These are phyloP conservation scores for Drosophila equinoxialis DNA, from an alignment of 1,140 invertebrate species.

Conservation along the genomic window DNA sequence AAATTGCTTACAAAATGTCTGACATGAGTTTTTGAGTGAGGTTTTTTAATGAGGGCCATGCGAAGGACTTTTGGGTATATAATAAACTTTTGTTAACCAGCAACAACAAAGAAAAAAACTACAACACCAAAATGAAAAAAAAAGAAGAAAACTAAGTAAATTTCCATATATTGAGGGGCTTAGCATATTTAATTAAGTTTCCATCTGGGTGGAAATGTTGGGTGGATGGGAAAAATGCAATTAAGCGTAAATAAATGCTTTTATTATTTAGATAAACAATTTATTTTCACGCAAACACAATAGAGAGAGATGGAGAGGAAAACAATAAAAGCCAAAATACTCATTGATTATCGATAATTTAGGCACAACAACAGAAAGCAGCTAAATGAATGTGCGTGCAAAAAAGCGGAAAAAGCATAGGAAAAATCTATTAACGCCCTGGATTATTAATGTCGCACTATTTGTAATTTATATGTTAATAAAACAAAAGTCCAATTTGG, in stretches of 20 bases:
- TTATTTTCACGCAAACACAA: constrained; percentile 34
- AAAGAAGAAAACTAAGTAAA: not conserved
- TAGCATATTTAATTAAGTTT: constrained; percentile 68
- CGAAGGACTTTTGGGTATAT: not conserved
- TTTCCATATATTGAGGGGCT: constrained; percentile 2
- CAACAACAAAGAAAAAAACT: too few species aligned
- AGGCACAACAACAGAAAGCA: constrained; percentile 43
- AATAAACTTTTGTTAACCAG: not conserved
- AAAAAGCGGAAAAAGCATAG: constrained; percentile 46
- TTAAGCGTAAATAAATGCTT: constrained; percentile 67
- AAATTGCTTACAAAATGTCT: constrained; percentile 77
- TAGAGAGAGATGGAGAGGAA: not conserved
- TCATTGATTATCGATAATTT: constrained; percentile 80
- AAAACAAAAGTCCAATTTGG: constrained; percentile 46
- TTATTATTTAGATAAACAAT: constrained; percentile 68
- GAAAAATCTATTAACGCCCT: constrained; percentile 79
- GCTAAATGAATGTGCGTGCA: constrained; percentile 45
- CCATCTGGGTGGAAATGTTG: not conserved
- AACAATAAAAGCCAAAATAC: constrained; percentile 71
- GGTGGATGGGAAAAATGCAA: constrained; percentile 40
- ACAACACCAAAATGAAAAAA: too few species aligned
- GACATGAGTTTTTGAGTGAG: constrained; percentile 73
- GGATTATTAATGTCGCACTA: constrained; percentile 79
- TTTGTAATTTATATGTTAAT: constrained; percentile 80
- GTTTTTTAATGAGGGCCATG: constrained; percentile 68